Percentiles rank a stretch among this genome's conserved stretches.
Conservation (phyloP, 2,888 invertebrate species). For the Drosophila seclusa region DNA sequence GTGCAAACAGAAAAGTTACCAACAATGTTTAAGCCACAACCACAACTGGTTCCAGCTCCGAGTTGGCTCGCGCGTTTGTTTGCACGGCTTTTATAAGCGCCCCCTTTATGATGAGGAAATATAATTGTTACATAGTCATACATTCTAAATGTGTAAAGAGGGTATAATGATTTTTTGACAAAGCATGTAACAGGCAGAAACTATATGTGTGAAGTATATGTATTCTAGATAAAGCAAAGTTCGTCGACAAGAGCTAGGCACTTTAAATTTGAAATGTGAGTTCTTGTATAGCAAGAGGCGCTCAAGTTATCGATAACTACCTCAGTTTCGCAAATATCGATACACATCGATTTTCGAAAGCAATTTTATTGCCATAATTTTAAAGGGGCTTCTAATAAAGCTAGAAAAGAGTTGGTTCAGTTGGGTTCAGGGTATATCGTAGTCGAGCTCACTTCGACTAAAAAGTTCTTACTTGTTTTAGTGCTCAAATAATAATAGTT, state of each 20-base stretch:
- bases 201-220: not conserved
- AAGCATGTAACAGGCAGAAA: not conserved
- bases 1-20: constrained; percentile 35
- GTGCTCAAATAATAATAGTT: constrained; percentile 66
- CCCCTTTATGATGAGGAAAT: constrained; percentile 40
- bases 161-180: not conserved
- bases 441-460: not conserved
- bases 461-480: constrained; percentile 30
- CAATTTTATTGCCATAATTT: not conserved
- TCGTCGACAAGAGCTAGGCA: not conserved
- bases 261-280: not conserved
- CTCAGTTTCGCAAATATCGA: not conserved
- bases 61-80: constrained; percentile 66
- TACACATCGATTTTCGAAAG: not conserved
- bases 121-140: constrained; percentile 61
- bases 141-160: not conserved
- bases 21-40: constrained; percentile 1
- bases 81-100: constrained; percentile 60
- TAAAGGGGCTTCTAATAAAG: not conserved
- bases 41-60: constrained; percentile 37
- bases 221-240: not conserved
- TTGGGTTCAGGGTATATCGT: not conserved
- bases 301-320: not conserved
- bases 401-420: not conserved
- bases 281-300: not conserved